Evolutionary conservation across 2,888 invertebrate species (phyloP), one percentile per base, ranked within the genome.

Genomic region (Ischnura elegans): DNA sequence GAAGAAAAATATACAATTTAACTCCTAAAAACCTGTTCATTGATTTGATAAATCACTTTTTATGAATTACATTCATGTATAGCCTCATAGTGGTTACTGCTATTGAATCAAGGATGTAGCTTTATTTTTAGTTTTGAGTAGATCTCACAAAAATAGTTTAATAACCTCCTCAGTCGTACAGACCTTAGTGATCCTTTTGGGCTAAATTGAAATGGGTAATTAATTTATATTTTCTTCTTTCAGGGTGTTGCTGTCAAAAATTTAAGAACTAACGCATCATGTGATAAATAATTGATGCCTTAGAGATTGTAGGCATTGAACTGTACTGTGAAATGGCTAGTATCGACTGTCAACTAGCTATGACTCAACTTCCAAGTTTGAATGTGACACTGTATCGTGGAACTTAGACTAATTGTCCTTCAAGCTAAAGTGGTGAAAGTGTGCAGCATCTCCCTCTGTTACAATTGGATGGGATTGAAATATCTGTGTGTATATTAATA

Each of bases 171-270:
- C n/a, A n/a, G n/a, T n/a, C n/a, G n/a, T n/a, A n/a, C n/a, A n/a
- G n/a, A n/a, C n/a, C n/a, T n/a, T n/a, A n/a, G n/a, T n/a, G n/a
- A n/a, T n/a, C n/a, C n/a, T n/a, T n/a, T n/a, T n/a, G n/a, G n/a
- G n/a, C n/a, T n/a, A n/a, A n/a, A n/a, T n/a, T n/a, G n/a, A n/a
- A n/a, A n/a, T n/a, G n/a, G n/a, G n/a, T n/a, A n/a, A n/a, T n/a
- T n/a, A n/a, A n/a, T n/a, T n/a, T n/a, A 25, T n/a, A 51, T 5
- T 10, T 45, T 86, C n/a, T n/a, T 19, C 2, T 86, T 86, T 19
- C 46, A 86, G 86, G 86, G 86, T 86, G 8, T 21, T 86, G 86
- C 45, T 86, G 45, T 86, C 86, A 46, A 86, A 86, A 86, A 86
- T 86, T 46, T 86, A 46, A 86, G 46, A 46, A 86, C 25, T 86